phyloP scores from a whole-genome alignment of 2,113 vertebrate species.

The Albula glossodonta region DNA sequence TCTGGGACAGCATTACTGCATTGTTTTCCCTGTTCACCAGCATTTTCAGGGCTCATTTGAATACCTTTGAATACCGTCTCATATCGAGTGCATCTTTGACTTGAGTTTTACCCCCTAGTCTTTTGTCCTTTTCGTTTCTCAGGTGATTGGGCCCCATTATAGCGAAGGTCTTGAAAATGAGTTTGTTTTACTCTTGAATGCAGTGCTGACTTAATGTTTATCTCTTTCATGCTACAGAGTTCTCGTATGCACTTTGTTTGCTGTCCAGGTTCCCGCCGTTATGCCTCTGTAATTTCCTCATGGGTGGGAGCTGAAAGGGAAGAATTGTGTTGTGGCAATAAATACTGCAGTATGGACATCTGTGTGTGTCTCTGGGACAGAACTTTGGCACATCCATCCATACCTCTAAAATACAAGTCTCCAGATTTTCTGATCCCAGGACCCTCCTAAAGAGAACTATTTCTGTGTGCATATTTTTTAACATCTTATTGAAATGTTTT shows the following conservation, averaged over 20 bases:
- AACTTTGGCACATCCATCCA: background rate
- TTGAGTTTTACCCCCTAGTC: constrained; percentile 17
- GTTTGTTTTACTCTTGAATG: constrained; percentile 22
- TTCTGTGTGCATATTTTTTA: background rate
- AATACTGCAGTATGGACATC: background rate
- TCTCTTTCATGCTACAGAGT: background rate
- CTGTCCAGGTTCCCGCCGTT: background rate
- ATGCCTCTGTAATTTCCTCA: background rate
- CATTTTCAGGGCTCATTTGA: constrained; percentile 9
- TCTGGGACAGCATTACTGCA: background rate
- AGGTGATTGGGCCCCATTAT: constrained; percentile 47
- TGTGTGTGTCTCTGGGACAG: background rate
- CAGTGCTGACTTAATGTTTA: background rate
- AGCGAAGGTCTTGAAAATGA: constrained; percentile 15
- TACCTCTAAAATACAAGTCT: background rate
- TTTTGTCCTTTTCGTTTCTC: constrained; percentile 37
- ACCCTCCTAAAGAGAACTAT: background rate
- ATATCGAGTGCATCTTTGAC: background rate
- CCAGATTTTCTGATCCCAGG: background rate
- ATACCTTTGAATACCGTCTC: constrained; percentile 30
- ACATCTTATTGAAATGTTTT: no score
- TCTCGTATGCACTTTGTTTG: background rate
- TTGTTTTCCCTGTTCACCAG: constrained; percentile 6
- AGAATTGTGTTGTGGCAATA: background rate
- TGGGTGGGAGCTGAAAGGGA: background rate